Base-by-base conservation (phyloP, 1,140 invertebrate species). In the Mylabris phalerata region DNA sequence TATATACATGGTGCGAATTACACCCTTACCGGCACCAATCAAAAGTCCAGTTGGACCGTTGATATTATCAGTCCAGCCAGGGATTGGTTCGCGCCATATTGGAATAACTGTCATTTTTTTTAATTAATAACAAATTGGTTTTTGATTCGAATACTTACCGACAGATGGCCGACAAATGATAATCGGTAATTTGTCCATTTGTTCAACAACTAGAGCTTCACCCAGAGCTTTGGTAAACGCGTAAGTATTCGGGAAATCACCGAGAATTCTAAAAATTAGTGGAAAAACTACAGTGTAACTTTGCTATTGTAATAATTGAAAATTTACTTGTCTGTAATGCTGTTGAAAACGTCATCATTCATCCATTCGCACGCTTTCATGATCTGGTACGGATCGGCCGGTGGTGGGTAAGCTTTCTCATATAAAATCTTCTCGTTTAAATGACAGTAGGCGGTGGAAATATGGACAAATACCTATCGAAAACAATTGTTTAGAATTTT, bases 11-110 rank as follows among this genome's bases (percentile, higher is more conserved):
- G 87, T 85, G 41, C 89, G 75, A 43, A 93, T 81, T 0, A 93
- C 82, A 4, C 90, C 90, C 76, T 92, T 92, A 13, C 90, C 89
- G 43, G 84, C 84, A 1, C 83, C 85, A 25, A 86, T 87, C 4
- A 88, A 70, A 1, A 88, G 71, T n/a, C 85, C 90, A 38, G 86
- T 89, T 0, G 91, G 89, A 11, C 91, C 91, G 71, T 93, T 93
- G 52, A 92, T 85, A 68, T 94, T 95, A 68, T 95, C 92, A 2
- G 92, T 93, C 93, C 93, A 98, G 27, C 92, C 91, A 0, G 85
- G 85, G 3, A 64, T 38, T 1, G 87, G 87, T 56, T 88, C 86
- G 60, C 83, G 82, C 84, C 85, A 88, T 24, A 88, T 79, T 19
- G 87, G 86, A 64, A 88, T 86, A 2, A 89, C 80, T 81, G 9